phyloP scores from a whole-genome alignment of 1,140 invertebrate genomes.

The Cephus cinctus region DNA sequence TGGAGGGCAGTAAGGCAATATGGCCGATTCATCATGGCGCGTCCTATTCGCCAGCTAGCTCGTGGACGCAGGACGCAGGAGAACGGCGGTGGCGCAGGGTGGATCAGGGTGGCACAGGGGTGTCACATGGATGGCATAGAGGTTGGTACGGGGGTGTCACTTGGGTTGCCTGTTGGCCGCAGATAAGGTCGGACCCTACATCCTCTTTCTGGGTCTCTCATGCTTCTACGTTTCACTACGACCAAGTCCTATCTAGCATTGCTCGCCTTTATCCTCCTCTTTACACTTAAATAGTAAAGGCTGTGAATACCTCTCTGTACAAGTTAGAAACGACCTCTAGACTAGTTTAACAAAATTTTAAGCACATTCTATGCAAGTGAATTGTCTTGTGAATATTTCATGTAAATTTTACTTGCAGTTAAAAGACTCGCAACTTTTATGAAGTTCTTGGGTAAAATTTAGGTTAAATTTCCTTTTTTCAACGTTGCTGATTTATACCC shows the following conservation, averaged over 20 bases:
- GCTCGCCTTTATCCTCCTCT: not conserved
- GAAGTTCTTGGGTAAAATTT: too few species aligned
- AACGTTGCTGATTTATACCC: not conserved
- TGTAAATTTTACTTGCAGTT: too few species aligned
- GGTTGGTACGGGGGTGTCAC: not conserved
- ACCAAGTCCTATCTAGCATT: constrained; percentile 8
- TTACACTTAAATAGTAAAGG: constrained; percentile 6
- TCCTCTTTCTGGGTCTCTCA: constrained; percentile 21
- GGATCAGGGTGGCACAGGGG: constrained; percentile 19
- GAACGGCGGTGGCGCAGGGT: constrained; percentile 14
- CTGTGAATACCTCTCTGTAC: constrained; percentile 6
- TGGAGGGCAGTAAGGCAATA: constrained; percentile 39
- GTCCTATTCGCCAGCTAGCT: constrained; percentile 25
- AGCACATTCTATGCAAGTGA: too few species aligned
- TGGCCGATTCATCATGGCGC: constrained; percentile 53
- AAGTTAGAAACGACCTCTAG: too few species aligned
- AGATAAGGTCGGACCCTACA: constrained; percentile 54
- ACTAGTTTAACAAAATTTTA: too few species aligned
- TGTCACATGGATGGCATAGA: too few species aligned
- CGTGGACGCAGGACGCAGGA: constrained; percentile 24
- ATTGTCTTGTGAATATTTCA: too few species aligned
- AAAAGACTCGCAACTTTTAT: too few species aligned
- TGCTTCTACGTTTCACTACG: constrained; percentile 12
- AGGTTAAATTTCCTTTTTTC: too few species aligned
- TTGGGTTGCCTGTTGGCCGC: constrained; percentile 38